phyloP scores from a whole-genome alignment of 1,140 invertebrate genomes.

The Pseudomyrmex pallidus region DNA sequence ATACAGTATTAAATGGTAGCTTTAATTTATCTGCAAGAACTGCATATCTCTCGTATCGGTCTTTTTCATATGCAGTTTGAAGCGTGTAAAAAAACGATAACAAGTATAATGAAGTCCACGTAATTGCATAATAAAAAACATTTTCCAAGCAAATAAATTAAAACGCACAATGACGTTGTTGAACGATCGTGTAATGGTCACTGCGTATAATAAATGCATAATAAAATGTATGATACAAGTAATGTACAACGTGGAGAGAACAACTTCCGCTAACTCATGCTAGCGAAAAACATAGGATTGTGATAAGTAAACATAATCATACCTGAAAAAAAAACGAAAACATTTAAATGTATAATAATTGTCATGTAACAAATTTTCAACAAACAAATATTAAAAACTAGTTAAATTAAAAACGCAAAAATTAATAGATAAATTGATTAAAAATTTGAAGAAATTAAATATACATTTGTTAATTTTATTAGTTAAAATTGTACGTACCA shows the following conservation, averaged over 20 bases:
- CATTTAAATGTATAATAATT: slow-evolving; percentile 61
- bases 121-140: slow-evolving; percentile 63
- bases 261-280: slow-evolving; percentile 61
- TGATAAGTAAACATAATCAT: slow-evolving; percentile 67
- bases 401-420: slow-evolving; percentile 43
- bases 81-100: slow-evolving; percentile 68
- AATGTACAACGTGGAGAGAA: slow-evolving; percentile 56
- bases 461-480: slow-evolving; percentile 44
- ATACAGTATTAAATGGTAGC: slow-evolving; percentile 77
- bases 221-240: slow-evolving; percentile 43
- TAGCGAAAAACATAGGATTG: slow-evolving; percentile 64
- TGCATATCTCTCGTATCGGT: slow-evolving; percentile 77
- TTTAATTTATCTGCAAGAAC: slow-evolving; percentile 82
- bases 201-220: slow-evolving; percentile 44
- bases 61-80: slow-evolving; percentile 79
- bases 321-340: slow-evolving; percentile 71
- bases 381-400: slow-evolving; percentile 53
- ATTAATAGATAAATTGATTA: slow-evolving; percentile 46
- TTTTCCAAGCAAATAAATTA: slow-evolving; percentile 65
- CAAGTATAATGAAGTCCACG: slow-evolving; percentile 58
- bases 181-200: slow-evolving; percentile 44
- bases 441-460: slow-evolving; percentile 24
- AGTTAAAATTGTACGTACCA: slow-evolving; percentile 30
- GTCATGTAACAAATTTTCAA: slow-evolving; percentile 27
- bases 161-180: slow-evolving; percentile 49